Evolutionary conservation across 2,888 invertebrate species (phyloP).

Genomic region (Liposcelis brunnea): DNA sequence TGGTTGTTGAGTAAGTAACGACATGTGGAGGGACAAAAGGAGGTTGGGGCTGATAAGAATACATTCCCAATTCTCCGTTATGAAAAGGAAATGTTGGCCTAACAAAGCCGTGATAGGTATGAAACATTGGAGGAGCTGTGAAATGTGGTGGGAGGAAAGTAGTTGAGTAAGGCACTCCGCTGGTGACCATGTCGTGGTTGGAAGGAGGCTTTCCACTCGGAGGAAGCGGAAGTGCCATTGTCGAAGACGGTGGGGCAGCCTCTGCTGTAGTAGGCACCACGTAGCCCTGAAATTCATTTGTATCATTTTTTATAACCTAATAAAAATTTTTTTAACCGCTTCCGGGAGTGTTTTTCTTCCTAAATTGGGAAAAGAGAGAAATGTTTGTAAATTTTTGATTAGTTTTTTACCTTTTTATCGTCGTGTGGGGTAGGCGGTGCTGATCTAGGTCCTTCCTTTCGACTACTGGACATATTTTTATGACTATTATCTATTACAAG

Average conservation of each 20-base stretch:
- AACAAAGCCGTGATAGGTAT: slow-evolving; percentile 11
- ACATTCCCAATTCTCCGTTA: slow-evolving; percentile 32
- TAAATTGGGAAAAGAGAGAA: no score
- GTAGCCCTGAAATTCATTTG: not conserved
- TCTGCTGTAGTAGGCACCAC: slow-evolving; percentile 4
- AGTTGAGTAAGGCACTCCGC: slow-evolving; percentile 11
- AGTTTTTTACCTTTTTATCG: slow-evolving; percentile 7
- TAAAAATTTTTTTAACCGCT: no score
- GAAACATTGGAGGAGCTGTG: slow-evolving; percentile 8
- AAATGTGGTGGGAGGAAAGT: slow-evolving; percentile 10
- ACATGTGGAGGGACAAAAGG: slow-evolving; percentile 8
- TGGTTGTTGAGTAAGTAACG: slow-evolving; percentile 22
- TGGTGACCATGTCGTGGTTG: slow-evolving; percentile 8
- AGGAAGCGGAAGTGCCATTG: slow-evolving; percentile 4
- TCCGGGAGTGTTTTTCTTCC: no score
- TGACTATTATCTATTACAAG: slow-evolving; percentile 1
- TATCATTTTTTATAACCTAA: no score
- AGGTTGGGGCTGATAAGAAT: slow-evolving; percentile 11
- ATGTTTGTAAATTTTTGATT: no score
- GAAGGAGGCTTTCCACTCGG: slow-evolving; percentile 8
- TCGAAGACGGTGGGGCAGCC: slow-evolving; percentile 4
- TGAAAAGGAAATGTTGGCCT: slow-evolving; percentile 19
- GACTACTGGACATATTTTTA: not conserved
- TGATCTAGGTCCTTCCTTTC: slow-evolving; percentile 5
- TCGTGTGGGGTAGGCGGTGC: slow-evolving; percentile 6